Evolutionary conservation across 2,888 invertebrate species (phyloP).

Genomic region (Empis stercorea): DNA sequence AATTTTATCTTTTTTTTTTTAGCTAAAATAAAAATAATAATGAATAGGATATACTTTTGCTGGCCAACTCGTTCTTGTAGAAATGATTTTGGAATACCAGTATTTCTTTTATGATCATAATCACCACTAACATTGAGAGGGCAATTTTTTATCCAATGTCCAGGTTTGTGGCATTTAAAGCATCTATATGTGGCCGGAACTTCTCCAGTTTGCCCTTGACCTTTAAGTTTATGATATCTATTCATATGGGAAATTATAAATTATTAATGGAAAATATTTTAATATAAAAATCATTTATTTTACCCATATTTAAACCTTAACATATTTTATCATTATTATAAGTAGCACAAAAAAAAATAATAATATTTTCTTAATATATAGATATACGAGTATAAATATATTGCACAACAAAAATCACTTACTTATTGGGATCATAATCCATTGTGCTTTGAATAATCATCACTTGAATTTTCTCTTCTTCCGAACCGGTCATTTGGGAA

Average conservation of each 20-base stretch:
- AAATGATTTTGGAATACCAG: slow-evolving; percentile 94
- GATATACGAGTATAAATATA: too few species aligned
- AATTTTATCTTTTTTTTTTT: too few species aligned
- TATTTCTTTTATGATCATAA: slow-evolving; percentile 79
- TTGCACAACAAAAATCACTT: slow-evolving; percentile 32
- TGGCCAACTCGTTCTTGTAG: slow-evolving; percentile 50
- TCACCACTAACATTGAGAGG: slow-evolving; percentile 43
- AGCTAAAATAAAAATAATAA: background rate
- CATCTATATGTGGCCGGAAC: slow-evolving; percentile 89
- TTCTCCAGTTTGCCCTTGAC: slow-evolving; percentile 75
- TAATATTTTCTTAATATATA: background rate
- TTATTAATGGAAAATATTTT: background rate
- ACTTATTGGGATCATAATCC: slow-evolving; percentile 97
- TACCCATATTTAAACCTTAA: slow-evolving; percentile 3
- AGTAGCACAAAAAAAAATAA: background rate
- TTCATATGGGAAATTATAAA: too few species aligned
- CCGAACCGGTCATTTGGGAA: slow-evolving; percentile 80
- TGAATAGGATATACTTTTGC: too few species aligned
- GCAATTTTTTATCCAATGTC: slow-evolving; percentile 97
- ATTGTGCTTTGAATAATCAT: slow-evolving; percentile 96
- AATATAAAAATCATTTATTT: slow-evolving; percentile 7
- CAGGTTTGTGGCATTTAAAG: slow-evolving; percentile 85
- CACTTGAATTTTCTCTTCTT: slow-evolving; percentile 94
- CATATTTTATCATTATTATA: background rate
- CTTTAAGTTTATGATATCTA: slow-evolving; percentile 81